Conservation (phyloP, 2,888 invertebrate species). For the Apomyelois bistriatella region DNA sequence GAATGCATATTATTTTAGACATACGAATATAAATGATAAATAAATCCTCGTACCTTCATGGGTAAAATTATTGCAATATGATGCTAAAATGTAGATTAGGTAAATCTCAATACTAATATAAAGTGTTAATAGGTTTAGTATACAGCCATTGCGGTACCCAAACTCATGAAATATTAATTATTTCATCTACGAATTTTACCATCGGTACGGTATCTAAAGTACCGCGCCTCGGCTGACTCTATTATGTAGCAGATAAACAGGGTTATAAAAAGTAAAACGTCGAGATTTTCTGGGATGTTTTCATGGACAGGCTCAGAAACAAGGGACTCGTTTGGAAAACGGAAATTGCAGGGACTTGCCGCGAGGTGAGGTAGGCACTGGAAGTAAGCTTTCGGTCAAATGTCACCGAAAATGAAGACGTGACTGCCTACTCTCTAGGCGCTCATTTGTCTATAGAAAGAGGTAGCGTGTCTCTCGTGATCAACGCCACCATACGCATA, state of each 20-base stretch:
- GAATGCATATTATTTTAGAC: constrained; percentile 6
- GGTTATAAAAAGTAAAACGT: constrained; percentile 54
- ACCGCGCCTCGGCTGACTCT: constrained; percentile 39
- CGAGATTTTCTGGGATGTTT: constrained; percentile 48
- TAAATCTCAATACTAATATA: constrained; percentile 25
- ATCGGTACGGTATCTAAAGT: constrained; percentile 21
- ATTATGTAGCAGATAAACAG: constrained; percentile 48
- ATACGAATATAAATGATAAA: constrained; percentile 31
- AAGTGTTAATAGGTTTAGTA: constrained; percentile 10
- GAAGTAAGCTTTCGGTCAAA: constrained; percentile 53
- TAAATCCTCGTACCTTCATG: constrained; percentile 29
- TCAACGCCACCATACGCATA: constrained; percentile 31
- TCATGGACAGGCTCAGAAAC: constrained; percentile 41
- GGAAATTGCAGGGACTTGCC: constrained; percentile 54
- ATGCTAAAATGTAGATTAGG: constrained; percentile 31
- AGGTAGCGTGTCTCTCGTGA: constrained; percentile 31
- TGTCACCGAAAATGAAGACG: constrained; percentile 54
- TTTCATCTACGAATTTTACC: constrained; percentile 15
- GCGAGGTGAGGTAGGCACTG: constrained; percentile 43
- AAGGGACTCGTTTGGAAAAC: constrained; percentile 55
- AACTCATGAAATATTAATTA: constrained; percentile 15
- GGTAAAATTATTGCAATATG: constrained; percentile 34
- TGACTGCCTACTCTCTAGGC: constrained; percentile 38
- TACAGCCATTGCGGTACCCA: background rate
- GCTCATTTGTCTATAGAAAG: constrained; percentile 47